Percentiles rank a stretch among this genome's conserved stretches.
phyloP scores from a whole-genome alignment of 2,888 invertebrate genomes.

The Agrochola lota region DNA sequence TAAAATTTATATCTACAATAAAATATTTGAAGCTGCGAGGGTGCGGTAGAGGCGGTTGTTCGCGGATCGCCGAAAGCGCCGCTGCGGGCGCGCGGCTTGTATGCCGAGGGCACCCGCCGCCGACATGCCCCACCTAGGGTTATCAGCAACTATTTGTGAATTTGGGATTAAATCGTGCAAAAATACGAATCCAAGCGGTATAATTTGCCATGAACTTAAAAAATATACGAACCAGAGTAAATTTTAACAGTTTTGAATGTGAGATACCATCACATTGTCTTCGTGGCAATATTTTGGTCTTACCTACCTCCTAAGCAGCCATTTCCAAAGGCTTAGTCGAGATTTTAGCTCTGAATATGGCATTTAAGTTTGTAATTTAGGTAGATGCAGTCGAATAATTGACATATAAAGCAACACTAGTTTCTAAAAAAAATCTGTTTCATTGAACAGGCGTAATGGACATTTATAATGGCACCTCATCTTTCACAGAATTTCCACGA shows the following conservation, averaged over 20 bases:
- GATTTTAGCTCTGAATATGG: background rate
- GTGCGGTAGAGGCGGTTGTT: conserved; percentile 74
- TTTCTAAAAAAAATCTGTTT: background rate
- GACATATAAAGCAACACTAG: background rate
- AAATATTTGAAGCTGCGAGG: conserved; percentile 61
- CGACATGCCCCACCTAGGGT: conserved; percentile 70
- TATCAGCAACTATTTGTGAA: conserved; percentile 48
- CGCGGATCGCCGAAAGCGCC: conserved; percentile 77
- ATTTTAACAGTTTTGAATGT: background rate
- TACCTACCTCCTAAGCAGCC: background rate
- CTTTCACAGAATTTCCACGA: conserved; percentile 62
- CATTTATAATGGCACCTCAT: conserved; percentile 23
- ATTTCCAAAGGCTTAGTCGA: background rate
- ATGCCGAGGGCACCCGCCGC: conserved; percentile 78
- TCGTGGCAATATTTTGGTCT: background rate
- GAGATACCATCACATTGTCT: background rate
- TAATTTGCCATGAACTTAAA: background rate
- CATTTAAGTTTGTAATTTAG: background rate
- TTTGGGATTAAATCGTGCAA: conserved; percentile 54
- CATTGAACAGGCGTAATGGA: background rate
- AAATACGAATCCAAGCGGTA: conserved; percentile 26
- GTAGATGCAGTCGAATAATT: background rate
- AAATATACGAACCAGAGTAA: background rate
- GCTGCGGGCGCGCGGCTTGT: conserved; percentile 78
- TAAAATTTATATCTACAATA: conserved; percentile 46